These are phyloP conservation scores for Notolepis coatsorum DNA, from an alignment of 2,797 vertebrate genomes.

Conservation along the genomic window DNA sequence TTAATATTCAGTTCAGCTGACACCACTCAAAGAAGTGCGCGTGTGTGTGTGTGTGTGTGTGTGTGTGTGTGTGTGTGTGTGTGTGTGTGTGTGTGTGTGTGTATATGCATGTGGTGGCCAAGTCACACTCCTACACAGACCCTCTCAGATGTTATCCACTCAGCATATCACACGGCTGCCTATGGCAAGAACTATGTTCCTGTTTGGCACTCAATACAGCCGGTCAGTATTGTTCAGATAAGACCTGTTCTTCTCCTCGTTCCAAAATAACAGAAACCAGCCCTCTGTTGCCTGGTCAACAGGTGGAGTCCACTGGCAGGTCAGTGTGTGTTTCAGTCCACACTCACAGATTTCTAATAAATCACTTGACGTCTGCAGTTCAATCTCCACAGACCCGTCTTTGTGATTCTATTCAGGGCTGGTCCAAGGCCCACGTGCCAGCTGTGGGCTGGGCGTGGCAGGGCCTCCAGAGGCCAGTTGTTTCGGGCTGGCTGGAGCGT, in stretches of 20 bases:
- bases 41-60: neutral
- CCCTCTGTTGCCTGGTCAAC: neutral
- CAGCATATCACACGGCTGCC: neutral
- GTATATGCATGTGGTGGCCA: neutral
- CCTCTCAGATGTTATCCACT: neutral
- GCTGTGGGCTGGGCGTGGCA: slow-evolving; percentile 21
- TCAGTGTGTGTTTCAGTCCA: neutral
- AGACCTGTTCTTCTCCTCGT: neutral
- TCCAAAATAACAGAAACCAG: neutral
- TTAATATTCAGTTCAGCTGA: too few relatives aligned
- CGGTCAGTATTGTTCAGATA: neutral
- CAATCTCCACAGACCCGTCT: neutral
- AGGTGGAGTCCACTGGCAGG: neutral
- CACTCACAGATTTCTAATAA: neutral
- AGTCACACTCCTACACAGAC: neutral
- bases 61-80: neutral
- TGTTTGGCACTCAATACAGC: neutral
- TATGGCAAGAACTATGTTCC: neutral
- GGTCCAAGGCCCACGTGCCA: slow-evolving; percentile 25
- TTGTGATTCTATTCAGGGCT: slow-evolving; percentile 38
- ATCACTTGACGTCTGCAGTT: neutral
- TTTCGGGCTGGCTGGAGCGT: slow-evolving; percentile 32
- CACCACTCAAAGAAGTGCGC: neutral
- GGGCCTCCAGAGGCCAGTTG: slow-evolving; percentile 10
- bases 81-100: neutral